Conservation (phyloP, 2,888 invertebrate species). For the Pristionchus mayeri region DNA sequence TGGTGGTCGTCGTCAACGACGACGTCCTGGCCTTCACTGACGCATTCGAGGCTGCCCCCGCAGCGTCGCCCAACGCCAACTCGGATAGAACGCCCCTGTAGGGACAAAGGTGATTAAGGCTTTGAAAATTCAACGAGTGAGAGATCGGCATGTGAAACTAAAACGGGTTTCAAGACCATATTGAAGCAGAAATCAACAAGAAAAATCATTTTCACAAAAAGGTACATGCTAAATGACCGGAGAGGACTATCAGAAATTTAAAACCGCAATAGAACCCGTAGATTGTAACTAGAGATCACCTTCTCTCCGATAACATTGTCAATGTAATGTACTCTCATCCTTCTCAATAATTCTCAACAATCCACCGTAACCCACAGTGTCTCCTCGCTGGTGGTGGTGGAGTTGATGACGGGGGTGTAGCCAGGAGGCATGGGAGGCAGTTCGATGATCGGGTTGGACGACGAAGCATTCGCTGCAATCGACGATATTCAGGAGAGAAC, state of each 20-base stretch:
- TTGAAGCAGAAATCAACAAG: no score
- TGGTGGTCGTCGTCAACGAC: conserved; percentile 42
- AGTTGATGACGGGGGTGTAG: conserved; percentile 54
- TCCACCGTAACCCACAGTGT: conserved; percentile 54
- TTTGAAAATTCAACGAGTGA: no score
- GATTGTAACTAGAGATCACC: neutral
- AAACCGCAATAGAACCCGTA: no score
- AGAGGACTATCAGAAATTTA: neutral
- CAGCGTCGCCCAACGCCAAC: conserved; percentile 47
- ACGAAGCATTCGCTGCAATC: conserved; percentile 14
- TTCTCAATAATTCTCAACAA: no score
- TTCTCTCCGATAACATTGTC: neutral
- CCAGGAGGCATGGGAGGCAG: conserved; percentile 67
- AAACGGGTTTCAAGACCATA: no score
- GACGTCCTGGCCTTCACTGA: conserved; percentile 50
- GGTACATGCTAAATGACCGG: no score
- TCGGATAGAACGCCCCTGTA: conserved; percentile 45
- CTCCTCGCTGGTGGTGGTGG: conserved; percentile 56
- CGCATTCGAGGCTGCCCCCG: conserved; percentile 55
- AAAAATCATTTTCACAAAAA: no score
- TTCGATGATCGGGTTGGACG: conserved; percentile 54
- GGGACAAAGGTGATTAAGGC: neutral
- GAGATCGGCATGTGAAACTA: no score
- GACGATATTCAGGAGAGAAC: neutral
- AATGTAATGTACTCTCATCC: neutral